These are phyloP conservation scores for Drosophila watanabei DNA, from an alignment of 1,140 invertebrate species.

Conservation along the genomic window DNA sequence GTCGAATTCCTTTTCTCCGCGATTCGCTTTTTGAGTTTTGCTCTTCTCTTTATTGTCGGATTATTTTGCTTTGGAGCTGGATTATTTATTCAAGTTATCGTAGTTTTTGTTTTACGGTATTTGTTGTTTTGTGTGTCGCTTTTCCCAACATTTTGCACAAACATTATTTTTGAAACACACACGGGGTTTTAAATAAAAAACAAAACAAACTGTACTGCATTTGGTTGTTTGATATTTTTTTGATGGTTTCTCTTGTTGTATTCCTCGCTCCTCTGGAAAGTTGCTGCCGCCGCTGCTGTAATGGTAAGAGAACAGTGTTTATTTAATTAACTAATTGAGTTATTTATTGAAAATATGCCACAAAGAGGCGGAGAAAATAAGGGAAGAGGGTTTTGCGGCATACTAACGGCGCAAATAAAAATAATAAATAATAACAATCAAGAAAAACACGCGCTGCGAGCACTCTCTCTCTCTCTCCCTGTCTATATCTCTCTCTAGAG, in stretches of 20 bases:
- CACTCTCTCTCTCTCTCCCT: not conserved
- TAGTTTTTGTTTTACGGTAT: conserved; percentile 33
- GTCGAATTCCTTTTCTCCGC: conserved; percentile 5
- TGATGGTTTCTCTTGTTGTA: conserved; percentile 5
- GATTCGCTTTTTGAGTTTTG: conserved; percentile 3
- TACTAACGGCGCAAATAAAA: conserved; percentile 44
- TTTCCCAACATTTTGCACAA: conserved; percentile 40
- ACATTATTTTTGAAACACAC: conserved; percentile 10
- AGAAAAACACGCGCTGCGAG: conserved; percentile 14
- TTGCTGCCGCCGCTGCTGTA: conserved; percentile 29
- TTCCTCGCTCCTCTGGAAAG: conserved; percentile 17
- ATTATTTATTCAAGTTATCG: conserved; percentile 29
- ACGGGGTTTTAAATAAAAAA: not conserved
- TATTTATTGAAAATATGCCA: conserved; percentile 23
- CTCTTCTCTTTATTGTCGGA: conserved; percentile 1
- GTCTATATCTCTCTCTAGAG: not conserved
- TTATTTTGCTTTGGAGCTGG: not conserved
- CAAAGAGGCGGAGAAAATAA: conserved; percentile 5
- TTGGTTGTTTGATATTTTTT: conserved; percentile 5
- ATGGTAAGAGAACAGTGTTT: conserved; percentile 26
- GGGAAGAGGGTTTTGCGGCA: conserved; percentile 10
- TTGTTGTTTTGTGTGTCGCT: conserved; percentile 36
- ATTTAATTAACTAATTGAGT: conserved; percentile 47
- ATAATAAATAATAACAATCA: conserved; percentile 49
- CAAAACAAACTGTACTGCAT: conserved; percentile 13